Evolutionary conservation across 2,888 invertebrate species (phyloP), one percentile per base, ranked within the genome.

Genomic region (Eristalis arbustorum): DNA sequence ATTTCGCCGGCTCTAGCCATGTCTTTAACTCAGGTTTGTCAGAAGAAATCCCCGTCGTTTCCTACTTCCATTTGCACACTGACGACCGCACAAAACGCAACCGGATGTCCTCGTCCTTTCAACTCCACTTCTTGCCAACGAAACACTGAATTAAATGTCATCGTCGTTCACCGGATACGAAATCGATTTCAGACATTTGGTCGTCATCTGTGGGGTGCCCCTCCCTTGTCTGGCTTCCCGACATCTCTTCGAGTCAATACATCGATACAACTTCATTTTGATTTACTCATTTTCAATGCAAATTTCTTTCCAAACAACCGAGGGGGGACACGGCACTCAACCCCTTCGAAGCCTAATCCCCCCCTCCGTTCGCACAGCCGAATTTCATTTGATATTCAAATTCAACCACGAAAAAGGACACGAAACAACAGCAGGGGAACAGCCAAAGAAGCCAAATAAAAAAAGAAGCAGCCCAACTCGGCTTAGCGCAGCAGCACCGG

Each of bases 361-460:
- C 25, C 18, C 49, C 49, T 6, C 8, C 18, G 49, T 18, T 49
- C 18, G 18, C 49, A 49, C 49, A 49, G 40, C 34, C 13, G 28
- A 62, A 76, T 62, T 69, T 69, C 77, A 77, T 77, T 77, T 69
- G 62, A 77, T 69, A 77, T 77, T 69, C 31, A 77, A 77, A 77
- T 77, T 40, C 56, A 25, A n/a, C 67, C 49, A 40, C 37, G 22
- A 34, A 34, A 10, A 25, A 25, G 11, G n/a, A 18, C 66, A 31
- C 22, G 28, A 28, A 42, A 62, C 68, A 62, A 14, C 22, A 56
- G 25, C 25, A 40, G n/a, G 28, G 28, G 1, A 31, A 31, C 8
- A 31, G 31, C 8, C 8, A 10, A 31, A 31, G 31, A 31, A 31
- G 31, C 31, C 31, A 31, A 31, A 31, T 31, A 31, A 8, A 31